Conservation (phyloP, 1,140 invertebrate species). For the Holcopasites calliopsidis region DNA sequence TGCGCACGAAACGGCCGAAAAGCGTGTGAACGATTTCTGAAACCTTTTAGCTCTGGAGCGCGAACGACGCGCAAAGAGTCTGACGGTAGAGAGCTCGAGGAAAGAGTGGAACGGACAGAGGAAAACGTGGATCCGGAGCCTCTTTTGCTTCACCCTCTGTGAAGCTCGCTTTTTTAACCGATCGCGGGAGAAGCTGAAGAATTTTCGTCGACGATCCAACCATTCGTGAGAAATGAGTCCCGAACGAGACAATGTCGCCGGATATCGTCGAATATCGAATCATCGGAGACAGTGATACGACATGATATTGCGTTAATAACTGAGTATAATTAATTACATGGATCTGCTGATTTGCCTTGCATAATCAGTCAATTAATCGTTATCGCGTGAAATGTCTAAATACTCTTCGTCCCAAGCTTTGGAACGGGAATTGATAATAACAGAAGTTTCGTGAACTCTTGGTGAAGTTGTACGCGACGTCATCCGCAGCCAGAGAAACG, state of each 20-base stretch:
- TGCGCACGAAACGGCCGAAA: slow-evolving; percentile 58
- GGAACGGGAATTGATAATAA: no score
- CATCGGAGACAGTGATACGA: background rate
- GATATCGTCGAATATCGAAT: no score
- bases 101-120: slow-evolving; percentile 39
- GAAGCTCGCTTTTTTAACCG: slow-evolving; percentile 11
- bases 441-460: no score
- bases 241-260: background rate
- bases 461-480: no score
- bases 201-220: background rate
- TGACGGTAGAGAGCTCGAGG: slow-evolving; percentile 16
- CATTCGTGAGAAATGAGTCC: background rate
- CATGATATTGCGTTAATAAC: no score
- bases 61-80: slow-evolving; percentile 40
- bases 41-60: slow-evolving; percentile 47
- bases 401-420: no score
- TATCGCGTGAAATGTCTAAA: no score
- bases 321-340: no score
- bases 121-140: slow-evolving; percentile 10
- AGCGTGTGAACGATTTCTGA: slow-evolving; percentile 63
- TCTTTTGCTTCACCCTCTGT: slow-evolving; percentile 16
- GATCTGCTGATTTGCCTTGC: no score
- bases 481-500: background rate
- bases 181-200: background rate
- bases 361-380: no score